Conservation (phyloP, 2,797 vertebrate species). For the Mastacembelus armatus region DNA sequence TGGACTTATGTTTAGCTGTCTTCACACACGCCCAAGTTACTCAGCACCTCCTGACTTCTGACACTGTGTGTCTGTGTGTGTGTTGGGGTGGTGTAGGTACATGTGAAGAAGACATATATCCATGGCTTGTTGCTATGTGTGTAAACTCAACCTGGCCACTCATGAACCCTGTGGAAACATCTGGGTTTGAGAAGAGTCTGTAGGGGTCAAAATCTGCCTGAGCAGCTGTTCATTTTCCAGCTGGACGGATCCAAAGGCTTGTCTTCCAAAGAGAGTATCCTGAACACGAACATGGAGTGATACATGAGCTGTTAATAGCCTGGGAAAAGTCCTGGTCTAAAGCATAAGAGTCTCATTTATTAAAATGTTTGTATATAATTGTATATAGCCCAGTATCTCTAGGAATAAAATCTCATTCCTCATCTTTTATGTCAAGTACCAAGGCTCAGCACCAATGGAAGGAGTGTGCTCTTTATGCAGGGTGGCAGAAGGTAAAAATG, state of each 20-base stretch:
- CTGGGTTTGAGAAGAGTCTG: constrained; percentile 50
- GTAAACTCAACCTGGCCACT: constrained; percentile 46
- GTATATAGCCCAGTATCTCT: not conserved
- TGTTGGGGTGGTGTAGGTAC: not conserved
- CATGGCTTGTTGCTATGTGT: not conserved
- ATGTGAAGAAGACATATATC: constrained; percentile 19
- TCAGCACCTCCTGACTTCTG: constrained; percentile 53
- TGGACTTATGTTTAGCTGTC: constrained; percentile 39
- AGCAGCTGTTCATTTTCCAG: constrained; percentile 47
- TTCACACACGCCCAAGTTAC: constrained; percentile 51
- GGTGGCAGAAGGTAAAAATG: too few species aligned
- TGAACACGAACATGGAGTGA: constrained; percentile 15
- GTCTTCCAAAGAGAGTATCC: constrained; percentile 19
- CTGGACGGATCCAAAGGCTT: constrained; percentile 22
- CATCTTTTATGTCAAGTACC: too few species aligned
- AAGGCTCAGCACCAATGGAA: too few species aligned
- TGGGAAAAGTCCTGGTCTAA: not conserved
- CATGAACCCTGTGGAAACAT: constrained; percentile 63
- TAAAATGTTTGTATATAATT: not conserved
- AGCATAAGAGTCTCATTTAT: not conserved
- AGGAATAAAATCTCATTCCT: not conserved
- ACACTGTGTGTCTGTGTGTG: constrained; percentile 13
- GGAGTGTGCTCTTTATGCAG: too few species aligned
- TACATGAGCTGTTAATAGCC: not conserved
- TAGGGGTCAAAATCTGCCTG: constrained; percentile 39